phyloP scores from a whole-genome alignment of 1,140 invertebrate species.

The Maconellicoccus hirsutus region DNA sequence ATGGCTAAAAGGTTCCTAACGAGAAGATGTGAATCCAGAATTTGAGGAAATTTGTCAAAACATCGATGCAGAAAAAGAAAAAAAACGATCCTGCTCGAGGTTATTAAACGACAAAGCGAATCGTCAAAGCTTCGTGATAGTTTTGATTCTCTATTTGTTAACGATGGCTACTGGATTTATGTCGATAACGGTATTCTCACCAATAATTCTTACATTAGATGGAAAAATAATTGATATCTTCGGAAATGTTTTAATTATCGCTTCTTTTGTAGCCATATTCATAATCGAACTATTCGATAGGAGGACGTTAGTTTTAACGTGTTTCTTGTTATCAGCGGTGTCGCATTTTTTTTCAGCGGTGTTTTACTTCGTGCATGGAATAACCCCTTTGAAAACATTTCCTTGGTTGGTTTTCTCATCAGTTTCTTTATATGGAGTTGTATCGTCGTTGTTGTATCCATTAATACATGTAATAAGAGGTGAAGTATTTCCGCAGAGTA shows the following conservation, averaged over 20 bases:
- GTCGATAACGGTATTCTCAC: slow-evolving; percentile 29
- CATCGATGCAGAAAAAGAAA: slow-evolving; percentile 33
- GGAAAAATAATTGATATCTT: slow-evolving; percentile 26
- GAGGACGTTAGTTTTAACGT: slow-evolving; percentile 40
- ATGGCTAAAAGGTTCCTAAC: slow-evolving; percentile 44
- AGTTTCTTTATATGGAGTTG: slow-evolving; percentile 43
- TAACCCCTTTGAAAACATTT: slow-evolving; percentile 33
- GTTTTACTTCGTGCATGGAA: slow-evolving; percentile 39
- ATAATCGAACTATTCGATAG: slow-evolving; percentile 39
- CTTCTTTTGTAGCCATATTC: slow-evolving; percentile 37
- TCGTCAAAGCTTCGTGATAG: slow-evolving; percentile 37
- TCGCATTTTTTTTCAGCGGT: slow-evolving; percentile 30
- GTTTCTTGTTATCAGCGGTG: slow-evolving; percentile 38
- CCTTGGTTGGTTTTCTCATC: slow-evolving; percentile 42
- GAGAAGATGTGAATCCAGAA: slow-evolving; percentile 27
- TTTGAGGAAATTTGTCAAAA: slow-evolving; percentile 30
- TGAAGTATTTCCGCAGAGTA: slow-evolving; percentile 48
- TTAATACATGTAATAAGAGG: slow-evolving; percentile 48
- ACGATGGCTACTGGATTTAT: slow-evolving; percentile 29
- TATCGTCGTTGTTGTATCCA: slow-evolving; percentile 45
- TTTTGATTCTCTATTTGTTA: slow-evolving; percentile 35
- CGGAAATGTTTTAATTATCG: slow-evolving; percentile 32
- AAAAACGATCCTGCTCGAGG: slow-evolving; percentile 35
- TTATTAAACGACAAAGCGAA: slow-evolving; percentile 38
- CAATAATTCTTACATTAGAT: slow-evolving; percentile 32